These are phyloP conservation scores for Actinostola sp. DNA, from an alignment of 92 coral and sea anemone species.

Conservation along the genomic window DNA sequence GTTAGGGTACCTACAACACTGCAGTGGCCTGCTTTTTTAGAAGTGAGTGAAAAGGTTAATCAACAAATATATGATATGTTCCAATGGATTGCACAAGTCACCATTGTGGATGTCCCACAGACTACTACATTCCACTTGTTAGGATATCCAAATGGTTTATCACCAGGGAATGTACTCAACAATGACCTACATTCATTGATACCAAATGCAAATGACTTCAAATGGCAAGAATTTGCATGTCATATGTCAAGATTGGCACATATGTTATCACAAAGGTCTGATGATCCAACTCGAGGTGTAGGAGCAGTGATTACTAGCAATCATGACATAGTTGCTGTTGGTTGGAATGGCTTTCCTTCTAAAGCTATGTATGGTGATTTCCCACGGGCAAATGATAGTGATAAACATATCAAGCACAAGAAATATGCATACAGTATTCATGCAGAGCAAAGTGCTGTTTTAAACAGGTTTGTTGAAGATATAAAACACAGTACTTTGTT, in stretches of 20 bases:
- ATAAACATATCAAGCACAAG: constrained; percentile 53
- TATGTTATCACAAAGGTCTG: constrained; percentile 69
- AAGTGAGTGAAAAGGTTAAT: neutral
- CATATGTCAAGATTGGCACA: constrained; percentile 79
- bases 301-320: constrained; percentile 73
- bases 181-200: neutral
- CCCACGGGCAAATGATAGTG: constrained; percentile 69
- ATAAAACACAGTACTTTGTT: constrained; percentile 62
- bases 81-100: constrained; percentile 64
- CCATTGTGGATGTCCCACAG: constrained; percentile 56
- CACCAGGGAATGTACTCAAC: neutral
- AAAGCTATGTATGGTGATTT: constrained; percentile 80
- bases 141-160: constrained; percentile 13
- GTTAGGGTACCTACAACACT: constrained; percentile 25
- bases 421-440: constrained; percentile 78
- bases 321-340: constrained; percentile 70
- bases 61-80: constrained; percentile 23
- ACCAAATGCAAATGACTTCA: constrained; percentile 34
- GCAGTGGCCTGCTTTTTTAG: constrained; percentile 67
- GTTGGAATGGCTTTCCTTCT: constrained; percentile 86
- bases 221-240: constrained; percentile 73
- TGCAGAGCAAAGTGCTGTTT: constrained; percentile 83
- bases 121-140: constrained; percentile 39
- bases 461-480: constrained; percentile 60
- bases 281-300: constrained; percentile 86